Base-by-base conservation (phyloP, 2,888 invertebrate genomes). In the Brenthis daphne region DNA sequence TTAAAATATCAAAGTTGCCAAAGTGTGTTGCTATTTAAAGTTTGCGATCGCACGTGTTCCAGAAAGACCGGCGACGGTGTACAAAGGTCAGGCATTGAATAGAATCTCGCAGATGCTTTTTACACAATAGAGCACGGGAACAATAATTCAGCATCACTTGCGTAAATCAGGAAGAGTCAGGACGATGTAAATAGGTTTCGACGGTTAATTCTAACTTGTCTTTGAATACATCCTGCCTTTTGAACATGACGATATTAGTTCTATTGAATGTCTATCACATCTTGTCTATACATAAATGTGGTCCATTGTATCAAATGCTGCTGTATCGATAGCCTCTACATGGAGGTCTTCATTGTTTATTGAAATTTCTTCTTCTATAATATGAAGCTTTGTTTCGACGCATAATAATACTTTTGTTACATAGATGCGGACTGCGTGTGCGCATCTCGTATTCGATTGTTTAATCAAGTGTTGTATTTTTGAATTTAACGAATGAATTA, bases 51-150 rank as follows among this genome's bases (percentile, higher is more conserved):
- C 86, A 85, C 87, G 85, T 87, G 88, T 83, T 81, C 74, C 64
- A 65, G 66, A 71, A 71, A 75, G 64, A 68, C 60, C 60, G 74
- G 69, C 74, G 75, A 75, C 77, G 74, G 76, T 74, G 78, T 77
- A 75, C 79, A 89, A 88, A 90, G 90, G 88, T 90, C 87, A 87
- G 74, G 77, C 77, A 77, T 73, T 85, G 87, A 88, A 89, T 89
- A 86, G 85, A 84, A 74, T 79, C 76, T 74, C 78, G 85, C 90
- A 91, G 89, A 87, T 91, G 91, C 82, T 80, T 70, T 75, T 72
- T 77, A 73, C 79, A 87, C 85, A 88, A 89, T 86, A 77, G 79
- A 71, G 68, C 79, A 74, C 76, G 72, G 76, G 75, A 80, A 83
- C 82, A 83, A 82, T 80, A 79, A 81, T 74, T 77, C 73, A 70